Percentiles rank a stretch among this genome's conserved stretches.
Evolutionary conservation across 2,797 vertebrate species (phyloP).

Genomic region (Setipinna tenuifilis): DNA sequence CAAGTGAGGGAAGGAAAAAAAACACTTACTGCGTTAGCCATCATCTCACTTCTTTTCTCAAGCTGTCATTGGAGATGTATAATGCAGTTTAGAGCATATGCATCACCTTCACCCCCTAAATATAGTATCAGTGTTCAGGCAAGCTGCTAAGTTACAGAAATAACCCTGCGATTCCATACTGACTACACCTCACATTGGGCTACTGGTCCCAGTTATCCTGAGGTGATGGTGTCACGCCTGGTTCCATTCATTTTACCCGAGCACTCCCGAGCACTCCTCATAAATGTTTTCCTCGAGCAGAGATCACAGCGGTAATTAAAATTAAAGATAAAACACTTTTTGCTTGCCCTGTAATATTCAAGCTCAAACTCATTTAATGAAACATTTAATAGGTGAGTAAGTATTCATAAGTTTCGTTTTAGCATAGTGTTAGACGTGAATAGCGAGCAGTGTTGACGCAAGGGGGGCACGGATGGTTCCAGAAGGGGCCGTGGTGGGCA

Average conservation of each 20-base stretch:
- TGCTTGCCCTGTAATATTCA: slow-evolving; percentile 3
- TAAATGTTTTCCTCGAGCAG: slow-evolving; percentile 37
- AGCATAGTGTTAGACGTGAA: not conserved
- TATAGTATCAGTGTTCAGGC: slow-evolving; percentile 15
- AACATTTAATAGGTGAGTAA: slow-evolving; percentile 13
- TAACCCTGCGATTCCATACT: not conserved
- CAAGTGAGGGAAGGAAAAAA: not conserved
- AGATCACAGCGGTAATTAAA: slow-evolving; percentile 10
- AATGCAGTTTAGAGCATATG: not conserved
- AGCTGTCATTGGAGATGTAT: slow-evolving; percentile 5
- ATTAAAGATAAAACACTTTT: slow-evolving; percentile 1
- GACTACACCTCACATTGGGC: not conserved
- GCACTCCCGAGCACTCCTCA: slow-evolving; percentile 33
- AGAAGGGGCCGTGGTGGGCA: not conserved
- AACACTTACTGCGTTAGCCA: not conserved
- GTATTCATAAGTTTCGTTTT: not conserved
- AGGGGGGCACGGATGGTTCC: not conserved
- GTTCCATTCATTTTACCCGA: slow-evolving; percentile 31
- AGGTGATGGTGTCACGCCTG: not conserved
- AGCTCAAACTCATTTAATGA: not conserved
- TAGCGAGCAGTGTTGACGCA: not conserved
- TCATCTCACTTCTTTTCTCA: not conserved
- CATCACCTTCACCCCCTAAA: slow-evolving; percentile 18
- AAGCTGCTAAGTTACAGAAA: slow-evolving; percentile 10
- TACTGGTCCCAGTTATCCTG: not conserved